Evolutionary conservation across 2,797 vertebrate species (phyloP), one percentile per base, ranked within the genome.

Genomic region (Ctenopoma multispine): DNA sequence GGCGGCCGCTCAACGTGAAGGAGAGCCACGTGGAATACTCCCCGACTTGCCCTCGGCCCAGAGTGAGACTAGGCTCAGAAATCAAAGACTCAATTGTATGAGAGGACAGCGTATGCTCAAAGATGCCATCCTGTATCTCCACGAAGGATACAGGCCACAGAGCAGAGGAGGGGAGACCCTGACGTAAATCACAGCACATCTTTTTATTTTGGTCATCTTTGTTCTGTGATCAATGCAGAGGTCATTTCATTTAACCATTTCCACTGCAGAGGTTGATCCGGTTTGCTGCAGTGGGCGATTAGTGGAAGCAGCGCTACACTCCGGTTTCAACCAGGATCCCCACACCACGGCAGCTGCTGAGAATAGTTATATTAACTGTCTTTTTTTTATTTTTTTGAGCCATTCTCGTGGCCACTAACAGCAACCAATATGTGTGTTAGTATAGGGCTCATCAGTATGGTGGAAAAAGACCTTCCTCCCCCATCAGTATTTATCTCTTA

Each of bases 11-110:
- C 13, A 96, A 96, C 15, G 15, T 96, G 31, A 96, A 95, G 61
- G 96, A 97, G 87, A 98, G 95, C 80, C 93, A 96, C 0, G 97
- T 97, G 88, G 97, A 98, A 72, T 96, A 97, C 77, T 96, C 95
- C 1, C 94, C 95, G 0, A 85, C 95, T 78, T 95, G 95, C 82
- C 96, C 96, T 38, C 94, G 95, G 79, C 97, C 97, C 36, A 87
- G 97, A 23, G 97, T 99, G 48, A 94, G 97, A 75, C 92, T 99
- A 7, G 97, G 97, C 84, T 97, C 97, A 0, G 97, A 97, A 87
- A 98, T 99, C 88, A 96, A 96, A 85, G 97, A 99, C 95, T 98
- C 97, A 0, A 96, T 99, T 20, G 96, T 99, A 76, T 98, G 95
- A 97, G 80, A 77, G 83, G 66, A 2, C 61, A 57, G 14, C 13